Base-by-base conservation (phyloP, 1,140 invertebrate genomes). In the Bombus vancouverensis region DNA sequence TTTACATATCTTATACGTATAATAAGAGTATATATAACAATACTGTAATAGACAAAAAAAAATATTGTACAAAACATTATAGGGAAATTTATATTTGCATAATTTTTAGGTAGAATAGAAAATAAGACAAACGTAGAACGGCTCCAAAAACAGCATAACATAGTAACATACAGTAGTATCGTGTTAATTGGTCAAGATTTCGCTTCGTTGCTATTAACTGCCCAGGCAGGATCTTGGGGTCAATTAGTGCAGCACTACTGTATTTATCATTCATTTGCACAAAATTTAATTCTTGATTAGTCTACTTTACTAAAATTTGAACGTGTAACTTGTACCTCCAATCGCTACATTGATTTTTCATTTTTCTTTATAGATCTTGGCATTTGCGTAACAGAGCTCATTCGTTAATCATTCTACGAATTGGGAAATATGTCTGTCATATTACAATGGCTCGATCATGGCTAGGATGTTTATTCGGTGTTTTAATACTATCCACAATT, bases 391-490 rank as follows among this genome's bases (percentile, higher is more conserved):
- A 66, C 70, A 68, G 72, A 83, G 62, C 39, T 80, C 12, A 42
- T 42, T 82, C 42, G 66, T 42, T 71, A 81, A 85, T 81, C 89
- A 91, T 91, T 90, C 81, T 83, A 34, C 90, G 90, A 89, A 89
- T 89, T 70, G 59, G 88, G 86, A 94, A 93, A 92, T 86, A 93
- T 94, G 92, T 90, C 62, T 88, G 88, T 72, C 87, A 92, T 83
- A 90, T 88, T 88, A 86, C 89, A 91, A 93, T 94, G 94, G 92
- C 91, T 92, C 92, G 94, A 92, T 88, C 92, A 91, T 94, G 93
- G 93, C 75, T 94, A 93, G 92, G 92, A 89, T 94, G 93, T 88
- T 83, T 95, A 47, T 87, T 93, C 72, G 85, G 87, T 42, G 75
- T 94, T 44, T 75, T 94, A 57, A 76, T 94, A 57, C 83, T 92